phyloP scores from a whole-genome alignment of 2,113 vertebrate species.

The Laticauda laticaudata region DNA sequence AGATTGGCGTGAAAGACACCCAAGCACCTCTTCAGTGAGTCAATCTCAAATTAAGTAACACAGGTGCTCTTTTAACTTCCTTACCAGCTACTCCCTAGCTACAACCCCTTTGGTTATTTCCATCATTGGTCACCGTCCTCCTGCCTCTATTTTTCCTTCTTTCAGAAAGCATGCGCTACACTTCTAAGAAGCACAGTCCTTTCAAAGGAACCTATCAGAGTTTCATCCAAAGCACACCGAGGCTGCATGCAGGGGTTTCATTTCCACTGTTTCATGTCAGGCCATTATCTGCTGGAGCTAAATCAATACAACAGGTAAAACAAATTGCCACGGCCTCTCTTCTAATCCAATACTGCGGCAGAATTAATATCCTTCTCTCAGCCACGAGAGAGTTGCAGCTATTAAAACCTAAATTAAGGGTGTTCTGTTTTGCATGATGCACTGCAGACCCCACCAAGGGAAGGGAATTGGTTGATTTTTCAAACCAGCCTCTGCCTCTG shows the following conservation, averaged over 20 bases:
- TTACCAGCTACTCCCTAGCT: not conserved
- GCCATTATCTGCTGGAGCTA: rapidly evolving
- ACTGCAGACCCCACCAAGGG: not conserved
- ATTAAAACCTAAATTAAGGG: not conserved
- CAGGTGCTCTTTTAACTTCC: not conserved
- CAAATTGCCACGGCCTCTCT: rapidly evolving
- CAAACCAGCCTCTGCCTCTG: rapidly evolving
- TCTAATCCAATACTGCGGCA: not conserved
- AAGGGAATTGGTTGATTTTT: not conserved
- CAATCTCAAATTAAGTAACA: too few species aligned
- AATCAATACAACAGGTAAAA: rapidly evolving
- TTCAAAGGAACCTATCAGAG: not conserved
- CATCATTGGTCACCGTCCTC: too few species aligned
- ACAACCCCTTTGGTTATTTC: not conserved
- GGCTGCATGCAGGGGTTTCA: not conserved
- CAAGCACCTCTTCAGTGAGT: not conserved
- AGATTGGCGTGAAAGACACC: not conserved
- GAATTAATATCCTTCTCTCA: rapidly evolving
- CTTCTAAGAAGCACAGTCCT: not conserved
- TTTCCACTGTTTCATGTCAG: not conserved
- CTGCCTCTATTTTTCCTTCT: not conserved
- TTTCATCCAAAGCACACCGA: not conserved
- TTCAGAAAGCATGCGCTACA: rapidly evolving
- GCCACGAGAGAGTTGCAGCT: not conserved
- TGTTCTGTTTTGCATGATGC: constrained; percentile 7